phyloP scores from a whole-genome alignment of 2,113 vertebrate species.

The Corythornis madagascariensis region DNA sequence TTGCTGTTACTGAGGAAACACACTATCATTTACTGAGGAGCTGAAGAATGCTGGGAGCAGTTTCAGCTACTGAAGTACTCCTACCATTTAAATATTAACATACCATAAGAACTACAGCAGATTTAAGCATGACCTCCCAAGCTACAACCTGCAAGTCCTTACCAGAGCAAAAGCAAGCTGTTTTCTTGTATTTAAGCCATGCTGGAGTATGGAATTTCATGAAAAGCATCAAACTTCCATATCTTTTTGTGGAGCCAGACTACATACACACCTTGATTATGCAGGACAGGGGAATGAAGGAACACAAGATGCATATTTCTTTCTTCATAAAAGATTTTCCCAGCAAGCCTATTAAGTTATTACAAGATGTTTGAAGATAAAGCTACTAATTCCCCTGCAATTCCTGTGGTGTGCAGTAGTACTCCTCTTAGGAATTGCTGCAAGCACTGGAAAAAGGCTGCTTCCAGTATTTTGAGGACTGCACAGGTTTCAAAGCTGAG shows the following conservation, averaged over 20 bases:
- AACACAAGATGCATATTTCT: not conserved
- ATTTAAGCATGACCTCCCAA: not conserved
- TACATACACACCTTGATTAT: not conserved
- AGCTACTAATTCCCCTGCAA: not conserved
- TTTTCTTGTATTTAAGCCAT: not conserved
- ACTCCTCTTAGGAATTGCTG: not conserved
- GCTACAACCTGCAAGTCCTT: not conserved
- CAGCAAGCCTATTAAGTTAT: not conserved
- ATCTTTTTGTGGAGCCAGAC: not conserved
- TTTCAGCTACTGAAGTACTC: conserved; percentile 8
- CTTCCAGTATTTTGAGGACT: not conserved
- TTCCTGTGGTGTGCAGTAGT: not conserved
- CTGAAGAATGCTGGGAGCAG: conserved; percentile 14
- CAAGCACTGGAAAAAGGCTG: not conserved
- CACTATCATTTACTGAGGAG: conserved; percentile 5
- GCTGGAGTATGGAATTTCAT: not conserved
- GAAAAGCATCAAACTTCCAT: not conserved
- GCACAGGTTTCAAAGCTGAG: not conserved
- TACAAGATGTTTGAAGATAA: not conserved
- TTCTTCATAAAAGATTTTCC: not conserved
- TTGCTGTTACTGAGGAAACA: conserved; percentile 58
- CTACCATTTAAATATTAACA: conserved; percentile 44
- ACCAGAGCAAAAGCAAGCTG: not conserved
- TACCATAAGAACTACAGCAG: not conserved
- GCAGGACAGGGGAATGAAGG: not conserved